Conservation (phyloP, 2,888 invertebrate genomes). For the Aplocera efformata region DNA sequence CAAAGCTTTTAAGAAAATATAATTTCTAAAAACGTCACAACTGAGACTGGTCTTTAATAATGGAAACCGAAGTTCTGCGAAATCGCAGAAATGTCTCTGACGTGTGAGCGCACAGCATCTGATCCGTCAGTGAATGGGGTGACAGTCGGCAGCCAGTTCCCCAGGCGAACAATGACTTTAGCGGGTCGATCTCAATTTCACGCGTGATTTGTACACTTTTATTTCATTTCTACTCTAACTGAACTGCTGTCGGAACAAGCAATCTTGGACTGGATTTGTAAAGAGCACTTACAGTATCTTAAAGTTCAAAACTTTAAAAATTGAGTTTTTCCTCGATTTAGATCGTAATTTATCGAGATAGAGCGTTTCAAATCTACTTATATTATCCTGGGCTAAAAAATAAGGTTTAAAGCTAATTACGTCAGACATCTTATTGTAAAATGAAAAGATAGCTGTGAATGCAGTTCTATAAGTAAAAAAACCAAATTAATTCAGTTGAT, state of each 20-base stretch:
- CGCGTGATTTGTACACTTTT: slow-evolving; percentile 75
- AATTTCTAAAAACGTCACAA: slow-evolving; percentile 23
- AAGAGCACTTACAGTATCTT: slow-evolving; percentile 24
- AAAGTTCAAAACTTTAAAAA: slow-evolving; percentile 17
- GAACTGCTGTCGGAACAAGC: slow-evolving; percentile 44
- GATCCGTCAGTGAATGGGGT: too few species aligned
- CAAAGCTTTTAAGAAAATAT: slow-evolving; percentile 35
- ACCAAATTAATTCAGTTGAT: too few species aligned
- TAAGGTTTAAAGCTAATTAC: too few species aligned
- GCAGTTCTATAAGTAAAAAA: too few species aligned
- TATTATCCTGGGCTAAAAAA: too few species aligned
- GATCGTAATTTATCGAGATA: slow-evolving; percentile 18
- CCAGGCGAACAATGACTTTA: slow-evolving; percentile 61
- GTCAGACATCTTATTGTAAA: too few species aligned
- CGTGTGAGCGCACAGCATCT: too few species aligned
- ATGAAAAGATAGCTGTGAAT: too few species aligned
- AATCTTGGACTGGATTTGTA: slow-evolving; percentile 33
- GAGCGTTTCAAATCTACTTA: not conserved
- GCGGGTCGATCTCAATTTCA: slow-evolving; percentile 74
- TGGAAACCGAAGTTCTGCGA: slow-evolving; percentile 3
- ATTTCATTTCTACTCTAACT: slow-evolving; percentile 64
- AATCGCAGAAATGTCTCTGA: slow-evolving; percentile 14
- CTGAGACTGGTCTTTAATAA: slow-evolving; percentile 4
- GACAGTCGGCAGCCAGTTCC: too few species aligned
- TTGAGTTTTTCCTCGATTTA: slow-evolving; percentile 13